Evolutionary conservation across 1,140 invertebrate species (phyloP), one percentile per base, ranked within the genome.

Genomic region (Araneus ventricosus): DNA sequence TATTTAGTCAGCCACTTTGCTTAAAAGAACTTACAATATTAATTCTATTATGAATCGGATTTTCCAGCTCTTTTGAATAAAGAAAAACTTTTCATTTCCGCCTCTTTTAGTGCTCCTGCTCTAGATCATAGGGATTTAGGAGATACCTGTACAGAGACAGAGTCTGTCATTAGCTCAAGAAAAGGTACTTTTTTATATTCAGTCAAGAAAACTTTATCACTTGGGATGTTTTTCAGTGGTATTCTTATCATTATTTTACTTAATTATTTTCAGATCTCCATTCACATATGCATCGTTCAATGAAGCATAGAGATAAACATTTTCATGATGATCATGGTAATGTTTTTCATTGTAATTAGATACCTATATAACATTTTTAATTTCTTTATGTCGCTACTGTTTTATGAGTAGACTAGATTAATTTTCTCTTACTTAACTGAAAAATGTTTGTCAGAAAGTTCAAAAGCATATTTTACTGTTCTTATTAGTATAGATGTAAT

Each of bases 151-250:
- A 98, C 98, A 79, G 98, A 98, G 95, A 98, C 98, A 6, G 98
- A 99, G 95, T 98, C 98, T 95, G 97, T 98, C 82, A 97, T 98
- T 94, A 98, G 97, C 95, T 98, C 97, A 90, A 96, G 98, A 95
- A 97, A 97, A 95, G 97, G 97, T 95, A 96, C 94, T 93, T 30
- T 63, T 91, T 0, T 24, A 17, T 22, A 59, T 30, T 14, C 59
- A 45, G 27, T 67, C 8, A 7, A n/a, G 24, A 22, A 67, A 30
- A 39, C 30, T 63, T 67, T 10, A 30, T 67, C 10, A 8, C 27
- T 67, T 67, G 8, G n/a, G 59, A 45, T 57, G 27, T 92, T 63
- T 63, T 93, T 22, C n/a, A 7, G n/a, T 34, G 30, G 67, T 6
- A 59, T 85, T 79, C 67, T 87, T 5, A 93, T 90, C 30, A 27